Base-by-base conservation (phyloP, 2,888 invertebrate genomes). In the Herminia tarsipennalis region DNA sequence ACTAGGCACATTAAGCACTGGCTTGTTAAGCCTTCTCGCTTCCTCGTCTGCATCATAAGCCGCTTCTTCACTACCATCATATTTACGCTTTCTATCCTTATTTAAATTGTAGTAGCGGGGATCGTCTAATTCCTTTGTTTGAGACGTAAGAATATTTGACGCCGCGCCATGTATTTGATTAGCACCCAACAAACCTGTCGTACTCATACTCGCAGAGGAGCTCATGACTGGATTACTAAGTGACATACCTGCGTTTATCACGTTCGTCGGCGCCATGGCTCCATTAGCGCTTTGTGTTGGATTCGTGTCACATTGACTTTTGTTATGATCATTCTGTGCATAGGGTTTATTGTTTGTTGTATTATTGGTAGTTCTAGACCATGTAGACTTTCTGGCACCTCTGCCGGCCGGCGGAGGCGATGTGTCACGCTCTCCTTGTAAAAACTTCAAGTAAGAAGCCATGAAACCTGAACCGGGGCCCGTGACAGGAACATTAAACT, bases 401-500 rank as follows among this genome's bases (percentile, higher is more conserved):
- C 94, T 92, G 70, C 93, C 91, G 62, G 94, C 93, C 50, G 96
- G 95, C 39, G 96, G 96, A 13, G 96, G 96, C 56, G 96, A 96
- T 30, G 95, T 94, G 65, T 96, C 96, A 29, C 96, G 93, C 79
- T 96, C 96, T 59, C 96, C 96, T 88, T 95, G 95, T 61, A 96
- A 88, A 84, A 97, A 97, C 85, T 96, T 96, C 63, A 96, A 92
- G 85, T 96, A 97, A 86, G 96, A 96, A 78, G 95, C 96, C 96
- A 96, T 96, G 83, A 97, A 97, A 55, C 96, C 96, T 37, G 95
- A 93, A 67, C 94, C 94, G 50, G 94, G 93, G 68, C 93, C 92
- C 66, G 91, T 90, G 55, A 92, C 88, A 53, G 93, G 92, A 73
- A 92, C 90, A 73, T 92, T 92, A 70, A 92, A 86, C 76, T 94